phyloP scores from a whole-genome alignment of 23 tunicate species.

The Halocynthia aurantium region DNA sequence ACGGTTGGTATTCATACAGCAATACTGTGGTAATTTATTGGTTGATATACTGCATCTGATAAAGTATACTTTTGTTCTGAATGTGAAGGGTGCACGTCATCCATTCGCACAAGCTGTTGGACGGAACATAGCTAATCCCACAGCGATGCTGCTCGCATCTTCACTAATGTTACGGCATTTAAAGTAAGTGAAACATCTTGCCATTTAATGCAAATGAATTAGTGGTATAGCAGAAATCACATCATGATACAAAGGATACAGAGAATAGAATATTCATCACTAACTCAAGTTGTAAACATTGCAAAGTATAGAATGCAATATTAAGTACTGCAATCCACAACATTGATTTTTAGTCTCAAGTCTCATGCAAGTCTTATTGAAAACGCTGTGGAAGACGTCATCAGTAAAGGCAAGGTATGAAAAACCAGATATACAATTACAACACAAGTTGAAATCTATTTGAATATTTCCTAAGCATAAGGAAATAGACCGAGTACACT shows the following conservation, averaged over 20 bases:
- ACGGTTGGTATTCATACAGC: slow-evolving; percentile 23
- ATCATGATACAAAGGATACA: too few relatives aligned
- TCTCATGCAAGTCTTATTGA: slow-evolving; percentile 38
- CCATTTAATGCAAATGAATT: background rate
- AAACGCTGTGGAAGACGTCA: slow-evolving; percentile 51
- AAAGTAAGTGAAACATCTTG: slow-evolving; percentile 30
- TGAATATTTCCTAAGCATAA: too few relatives aligned
- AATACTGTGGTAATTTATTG: too few relatives aligned
- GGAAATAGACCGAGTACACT: background rate
- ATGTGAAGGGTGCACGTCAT: slow-evolving; percentile 72
- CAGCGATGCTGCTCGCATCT: slow-evolving; percentile 62
- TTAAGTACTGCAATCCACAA: background rate
- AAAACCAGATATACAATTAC: too few relatives aligned
- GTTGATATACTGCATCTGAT: too few relatives aligned
- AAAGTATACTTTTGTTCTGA: too few relatives aligned
- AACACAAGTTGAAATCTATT: too few relatives aligned
- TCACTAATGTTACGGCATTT: slow-evolving; percentile 53
- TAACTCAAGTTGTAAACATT: too few relatives aligned
- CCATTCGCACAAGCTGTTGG: slow-evolving; percentile 87
- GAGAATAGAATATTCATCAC: too few relatives aligned
- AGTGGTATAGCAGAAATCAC: too few relatives aligned
- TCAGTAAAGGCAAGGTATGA: slow-evolving; percentile 51
- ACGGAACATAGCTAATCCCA: slow-evolving; percentile 84
- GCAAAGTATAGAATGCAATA: too few relatives aligned
- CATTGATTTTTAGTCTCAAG: slow-evolving; percentile 18